Base-by-base conservation (phyloP, 2,797 vertebrate species). In the Alouatta caraya region DNA sequence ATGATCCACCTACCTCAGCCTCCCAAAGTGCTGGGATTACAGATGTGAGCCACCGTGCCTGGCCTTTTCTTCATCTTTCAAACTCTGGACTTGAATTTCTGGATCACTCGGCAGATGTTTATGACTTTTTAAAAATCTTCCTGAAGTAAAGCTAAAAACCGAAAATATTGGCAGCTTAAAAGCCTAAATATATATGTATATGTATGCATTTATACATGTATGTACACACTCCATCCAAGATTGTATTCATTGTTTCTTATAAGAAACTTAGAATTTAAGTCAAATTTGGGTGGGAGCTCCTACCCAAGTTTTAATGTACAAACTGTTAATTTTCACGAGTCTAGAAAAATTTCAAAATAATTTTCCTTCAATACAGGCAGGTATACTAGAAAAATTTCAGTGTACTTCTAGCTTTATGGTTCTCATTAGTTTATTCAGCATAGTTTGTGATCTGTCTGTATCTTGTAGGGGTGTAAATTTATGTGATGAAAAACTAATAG, bases 11-110 rank as follows among this genome's bases (percentile, higher is more conserved):
- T 67, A 17, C 33, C 33, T 67, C 33, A 33, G 33, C 64, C 33
- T n/a, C 33, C 33, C 64, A 67, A 67, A n/a, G 15, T 67, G 64
- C 64, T 67, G 15, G 15, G 64, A n/a, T n/a, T 67, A n/a, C 33
- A 67, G 33, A 17, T 4, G 8, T 67, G 15, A 67, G 4, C 33
- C 64, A 67, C 64, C 33, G 1, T 67, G 33, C 64, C 8, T 33
- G 17, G 64, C 15, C 33, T 80, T 42, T 86, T 19, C 26, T 94
- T 82, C 37, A 7, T 64, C 81, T 92, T 95, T 95, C 52, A 95
- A 75, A 39, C 44, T 96, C 39, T 90, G 64, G n/a, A 72, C 79
- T 67, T 91, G 70, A 96, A 88, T 75, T 95, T 87, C 26, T 83
- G 24, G 28, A 75, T 95, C 30, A 30, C 30, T 79, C 81, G 37